Evolutionary conservation across 2,888 invertebrate species (phyloP).

Genomic region (Thysanoteuthis rhombus): DNA sequence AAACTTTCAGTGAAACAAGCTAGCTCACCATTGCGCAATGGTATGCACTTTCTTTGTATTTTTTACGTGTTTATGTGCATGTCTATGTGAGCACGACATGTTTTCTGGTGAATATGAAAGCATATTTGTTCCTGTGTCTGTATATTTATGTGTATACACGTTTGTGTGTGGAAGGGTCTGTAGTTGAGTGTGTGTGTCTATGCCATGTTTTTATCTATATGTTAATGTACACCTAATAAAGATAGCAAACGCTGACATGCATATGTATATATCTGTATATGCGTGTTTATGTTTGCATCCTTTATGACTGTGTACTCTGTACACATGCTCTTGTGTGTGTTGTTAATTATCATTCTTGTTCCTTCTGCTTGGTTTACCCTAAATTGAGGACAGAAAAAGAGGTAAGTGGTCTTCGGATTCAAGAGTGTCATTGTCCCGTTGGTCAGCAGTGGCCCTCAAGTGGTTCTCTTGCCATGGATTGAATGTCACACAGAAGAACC

Average conservation of each 20-base stretch:
- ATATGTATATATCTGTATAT: neutral
- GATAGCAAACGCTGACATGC: too few species aligned
- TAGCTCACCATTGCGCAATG: too few species aligned
- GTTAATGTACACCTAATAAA: too few species aligned
- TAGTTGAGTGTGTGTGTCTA: neutral
- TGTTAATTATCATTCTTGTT: neutral
- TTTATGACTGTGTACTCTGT: neutral
- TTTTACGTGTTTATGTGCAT: too few species aligned
- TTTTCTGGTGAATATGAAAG: too few species aligned
- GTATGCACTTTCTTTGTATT: too few species aligned
- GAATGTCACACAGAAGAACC: neutral
- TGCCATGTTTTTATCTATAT: too few species aligned
- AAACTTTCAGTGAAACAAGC: too few species aligned
- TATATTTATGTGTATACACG: too few species aligned
- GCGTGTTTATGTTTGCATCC: neutral
- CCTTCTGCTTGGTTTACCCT: neutral
- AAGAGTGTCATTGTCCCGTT: neutral
- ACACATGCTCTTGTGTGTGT: neutral
- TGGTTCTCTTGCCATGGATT: neutral
- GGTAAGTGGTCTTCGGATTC: neutral
- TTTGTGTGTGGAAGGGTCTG: neutral
- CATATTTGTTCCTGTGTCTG: too few species aligned
- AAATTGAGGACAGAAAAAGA: neutral
- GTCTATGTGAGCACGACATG: too few species aligned
- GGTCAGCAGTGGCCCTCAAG: neutral